These are phyloP conservation scores for silkworm (Bombyx mori) DNA, from an alignment of 1,140 invertebrate species.

Conservation along the genomic window DNA sequence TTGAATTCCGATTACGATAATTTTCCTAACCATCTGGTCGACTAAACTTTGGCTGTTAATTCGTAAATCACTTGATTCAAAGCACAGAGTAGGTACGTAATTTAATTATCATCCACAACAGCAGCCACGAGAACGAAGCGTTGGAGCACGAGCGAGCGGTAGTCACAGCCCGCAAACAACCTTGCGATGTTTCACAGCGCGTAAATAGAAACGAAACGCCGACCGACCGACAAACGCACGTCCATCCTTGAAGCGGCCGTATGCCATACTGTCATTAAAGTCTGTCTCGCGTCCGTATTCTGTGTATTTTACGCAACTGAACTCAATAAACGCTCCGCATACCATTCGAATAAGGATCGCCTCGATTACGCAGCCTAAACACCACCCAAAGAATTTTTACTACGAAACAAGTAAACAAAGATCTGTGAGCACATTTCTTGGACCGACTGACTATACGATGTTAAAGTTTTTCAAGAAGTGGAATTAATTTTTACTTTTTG, in stretches of 20 bases:
- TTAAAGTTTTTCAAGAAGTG: conserved; percentile 9
- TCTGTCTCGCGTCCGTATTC: too few species aligned
- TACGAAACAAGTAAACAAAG: conserved; percentile 41
- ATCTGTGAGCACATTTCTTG: conserved; percentile 25
- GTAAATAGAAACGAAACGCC: conserved; percentile 20
- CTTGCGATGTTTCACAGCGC: conserved; percentile 25
- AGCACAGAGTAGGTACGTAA: conserved; percentile 23
- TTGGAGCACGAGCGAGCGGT: conserved; percentile 18
- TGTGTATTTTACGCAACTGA: conserved; percentile 43
- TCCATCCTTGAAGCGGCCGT: conserved; percentile 31
- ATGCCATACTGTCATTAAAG: conserved; percentile 33
- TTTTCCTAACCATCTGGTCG: conserved; percentile 59
- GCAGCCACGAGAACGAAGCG: conserved; percentile 34
- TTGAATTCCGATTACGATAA: conserved; percentile 57
- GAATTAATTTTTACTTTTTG: conserved; percentile 10
- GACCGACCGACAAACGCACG: conserved; percentile 24
- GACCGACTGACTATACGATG: conserved; percentile 22
- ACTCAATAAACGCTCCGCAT: conserved; percentile 35
- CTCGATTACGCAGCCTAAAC: conserved; percentile 53
- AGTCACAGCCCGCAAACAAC: conserved; percentile 28
- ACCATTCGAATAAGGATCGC: conserved; percentile 62
- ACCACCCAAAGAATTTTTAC: conserved; percentile 33
- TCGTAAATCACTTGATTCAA: conserved; percentile 21
- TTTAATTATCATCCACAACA: conserved; percentile 28
- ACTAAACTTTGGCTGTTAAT: conserved; percentile 18